These are phyloP conservation scores for Passer montanus DNA, from an alignment of 2,113 vertebrate species.

Conservation along the genomic window DNA sequence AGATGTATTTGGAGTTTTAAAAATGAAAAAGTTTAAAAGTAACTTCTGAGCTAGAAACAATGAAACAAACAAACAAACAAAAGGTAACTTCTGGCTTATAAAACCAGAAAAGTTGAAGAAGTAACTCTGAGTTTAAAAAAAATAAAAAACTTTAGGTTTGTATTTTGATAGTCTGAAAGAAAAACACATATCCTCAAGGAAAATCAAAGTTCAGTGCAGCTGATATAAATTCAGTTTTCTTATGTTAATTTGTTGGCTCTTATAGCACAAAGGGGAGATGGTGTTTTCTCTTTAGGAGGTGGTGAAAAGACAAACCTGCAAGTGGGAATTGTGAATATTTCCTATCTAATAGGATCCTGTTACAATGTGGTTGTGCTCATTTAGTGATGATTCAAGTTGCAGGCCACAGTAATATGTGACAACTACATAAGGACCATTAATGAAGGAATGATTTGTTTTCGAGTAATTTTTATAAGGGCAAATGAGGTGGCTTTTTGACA, in stretches of 20 bases:
- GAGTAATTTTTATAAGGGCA: background rate
- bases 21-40: background rate
- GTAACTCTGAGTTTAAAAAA: background rate
- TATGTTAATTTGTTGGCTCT: background rate
- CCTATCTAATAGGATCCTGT: background rate
- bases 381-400: background rate
- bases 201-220: background rate
- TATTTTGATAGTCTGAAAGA: background rate
- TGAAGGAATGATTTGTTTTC: background rate
- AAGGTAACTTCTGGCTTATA: background rate
- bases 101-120: background rate
- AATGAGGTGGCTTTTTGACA: background rate
- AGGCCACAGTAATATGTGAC: background rate
- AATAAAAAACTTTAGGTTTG: background rate
- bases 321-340: background rate
- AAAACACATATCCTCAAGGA: background rate
- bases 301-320: background rate
- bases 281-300: accelerated
- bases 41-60: background rate
- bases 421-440: background rate
- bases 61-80: background rate
- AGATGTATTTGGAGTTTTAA: background rate
- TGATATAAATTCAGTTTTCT: background rate
- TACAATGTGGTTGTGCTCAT: background rate
- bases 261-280: background rate